Percentiles rank a stretch among this genome's conserved stretches.
These are phyloP conservation scores for Silurus asotus DNA, from an alignment of 2,113 vertebrate genomes.

Conservation along the genomic window DNA sequence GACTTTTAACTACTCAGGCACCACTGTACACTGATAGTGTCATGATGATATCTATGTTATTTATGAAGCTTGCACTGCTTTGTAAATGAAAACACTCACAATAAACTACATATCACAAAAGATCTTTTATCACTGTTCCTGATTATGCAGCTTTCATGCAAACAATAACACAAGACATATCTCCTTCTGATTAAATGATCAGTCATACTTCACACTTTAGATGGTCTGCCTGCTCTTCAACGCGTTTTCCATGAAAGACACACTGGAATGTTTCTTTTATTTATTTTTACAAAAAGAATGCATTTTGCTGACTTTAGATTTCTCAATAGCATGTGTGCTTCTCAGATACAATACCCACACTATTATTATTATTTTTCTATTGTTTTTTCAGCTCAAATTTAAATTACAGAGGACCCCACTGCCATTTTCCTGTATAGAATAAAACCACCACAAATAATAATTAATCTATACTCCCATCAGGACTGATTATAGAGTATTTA, in stretches of 20 bases:
- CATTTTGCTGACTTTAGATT: neutral
- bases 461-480: neutral
- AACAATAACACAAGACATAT: neutral
- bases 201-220: neutral
- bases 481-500: neutral
- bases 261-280: neutral
- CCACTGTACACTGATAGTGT: neutral
- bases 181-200: neutral
- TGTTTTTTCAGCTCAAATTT: neutral
- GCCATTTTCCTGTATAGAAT: neutral
- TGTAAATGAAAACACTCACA: neutral
- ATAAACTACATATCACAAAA: too few species aligned
- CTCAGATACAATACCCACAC: neutral
- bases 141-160: neutral
- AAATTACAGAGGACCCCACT: neutral
- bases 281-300: neutral
- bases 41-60: neutral
- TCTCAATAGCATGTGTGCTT: neutral
- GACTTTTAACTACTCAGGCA: too few species aligned
- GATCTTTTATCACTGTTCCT: neutral
- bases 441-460: neutral
- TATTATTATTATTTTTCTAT: neutral
- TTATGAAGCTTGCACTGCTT: neutral
- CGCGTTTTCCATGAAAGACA: neutral
- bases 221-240: neutral